Base-by-base conservation (phyloP, 2,888 invertebrate species). In the Drosophila helvetica region DNA sequence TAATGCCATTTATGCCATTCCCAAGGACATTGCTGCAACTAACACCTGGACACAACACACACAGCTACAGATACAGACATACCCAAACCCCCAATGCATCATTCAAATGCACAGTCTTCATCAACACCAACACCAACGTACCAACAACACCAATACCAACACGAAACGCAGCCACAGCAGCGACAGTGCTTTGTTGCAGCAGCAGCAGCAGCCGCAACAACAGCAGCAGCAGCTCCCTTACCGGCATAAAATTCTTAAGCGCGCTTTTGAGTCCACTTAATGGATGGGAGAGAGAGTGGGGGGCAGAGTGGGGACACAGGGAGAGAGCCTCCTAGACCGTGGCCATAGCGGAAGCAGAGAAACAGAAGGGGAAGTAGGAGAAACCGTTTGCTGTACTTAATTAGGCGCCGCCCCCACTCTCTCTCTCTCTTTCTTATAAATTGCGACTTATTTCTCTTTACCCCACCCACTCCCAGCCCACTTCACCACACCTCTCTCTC, bases 121-220 rank as follows among this genome's bases (percentile, higher is more conserved):
- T 56, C 70, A 63, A 27, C 61, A 67, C 59, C 57, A 68, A 46
- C 43, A 45, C 10, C 69, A 59, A 42, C 67, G 27, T 17, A 62
- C 48, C 62, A 56, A 19, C 71, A 42, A 33, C 62, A 74, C 56
- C 71, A 70, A 33, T 63, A 67, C 33, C 70, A 61, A 63, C 25
- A 64, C 43, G 58, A 66, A 57, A 66, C 64, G 57, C 61, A 56
- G 42, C 62, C 57, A 12, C 15, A 38, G 38, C 38, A 38, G 38
- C 38, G 38, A 38, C n/a, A 38, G 38, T 38, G 38, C 38, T 7
- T n/a, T 38, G 38, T n/a, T 38, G 38, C 66, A 73, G 46, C 74
- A 66, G 22, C 77, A 75, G 25, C 80, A 75, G 50, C 79, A 69
- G 52, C 74, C 65, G 19, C 77, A 75, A 22, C 80, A 75, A 45